A percentile compares a stretch with the other conserved stretches of the same genome.
Conservation (phyloP, 2,113 vertebrate genomes). For the Aplodontia rufa region DNA sequence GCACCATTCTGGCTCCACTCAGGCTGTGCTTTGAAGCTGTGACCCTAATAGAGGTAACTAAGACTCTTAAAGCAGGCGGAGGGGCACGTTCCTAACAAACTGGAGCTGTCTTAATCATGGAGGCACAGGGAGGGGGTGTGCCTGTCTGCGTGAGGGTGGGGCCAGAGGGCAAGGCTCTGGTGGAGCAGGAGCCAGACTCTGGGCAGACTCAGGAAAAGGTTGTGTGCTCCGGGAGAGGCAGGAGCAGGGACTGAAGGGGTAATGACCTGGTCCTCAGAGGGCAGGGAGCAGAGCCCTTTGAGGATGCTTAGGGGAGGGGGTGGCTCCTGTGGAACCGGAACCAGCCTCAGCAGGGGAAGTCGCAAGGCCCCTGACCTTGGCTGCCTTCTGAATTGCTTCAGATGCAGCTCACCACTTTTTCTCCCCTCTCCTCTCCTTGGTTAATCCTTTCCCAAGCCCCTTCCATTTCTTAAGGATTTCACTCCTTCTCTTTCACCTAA, state of each 20-base stretch:
- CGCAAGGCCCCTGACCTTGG: not conserved
- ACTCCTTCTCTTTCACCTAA: slow-evolving; percentile 60
- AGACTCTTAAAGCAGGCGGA: not conserved
- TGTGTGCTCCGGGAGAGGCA: not conserved
- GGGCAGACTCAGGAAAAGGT: not conserved
- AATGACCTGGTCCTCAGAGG: not conserved
- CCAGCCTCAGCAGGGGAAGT: not conserved
- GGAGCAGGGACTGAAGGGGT: not conserved
- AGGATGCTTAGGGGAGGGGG: not conserved
- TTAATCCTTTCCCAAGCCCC: slow-evolving; percentile 63
- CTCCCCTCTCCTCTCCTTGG: not conserved
- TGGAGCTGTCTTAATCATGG: not conserved
- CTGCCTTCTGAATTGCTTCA: not conserved
- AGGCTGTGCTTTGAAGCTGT: not conserved
- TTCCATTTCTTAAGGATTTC: slow-evolving; percentile 67
- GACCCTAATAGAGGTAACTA: not conserved
- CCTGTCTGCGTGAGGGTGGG: not conserved
- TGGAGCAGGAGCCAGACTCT: not conserved
- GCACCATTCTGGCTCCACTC: not conserved
- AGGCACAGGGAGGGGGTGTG: not conserved
- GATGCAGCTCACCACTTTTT: not conserved
- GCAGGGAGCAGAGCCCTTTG: not conserved
- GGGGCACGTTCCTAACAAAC: not conserved
- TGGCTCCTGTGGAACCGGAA: too few species aligned
- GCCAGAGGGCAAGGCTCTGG: not conserved